Evolutionary conservation across 37 sponge, comb jelly and placozoan species (phyloP), one percentile per base, ranked within the genome.

Genomic region (Halisarca cf. caerulea): DNA sequence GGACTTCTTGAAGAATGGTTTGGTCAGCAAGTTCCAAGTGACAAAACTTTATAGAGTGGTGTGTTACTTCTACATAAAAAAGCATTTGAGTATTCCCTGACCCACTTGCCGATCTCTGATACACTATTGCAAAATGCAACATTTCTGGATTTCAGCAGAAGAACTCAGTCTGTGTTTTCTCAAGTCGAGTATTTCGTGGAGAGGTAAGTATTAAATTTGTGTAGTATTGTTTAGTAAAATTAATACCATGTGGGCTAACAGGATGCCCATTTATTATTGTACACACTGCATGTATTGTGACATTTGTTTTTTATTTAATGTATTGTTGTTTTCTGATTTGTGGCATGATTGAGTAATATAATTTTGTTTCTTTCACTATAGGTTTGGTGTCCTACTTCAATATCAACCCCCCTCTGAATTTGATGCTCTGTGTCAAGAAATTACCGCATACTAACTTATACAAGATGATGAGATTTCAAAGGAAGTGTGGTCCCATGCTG

Each of bases 31-130:
- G 32, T 66, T 24, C 11, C 69, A 66, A 66, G 25, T 25, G 30
- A 66, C 11, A 66, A 33, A 58, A 41, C 59, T 81, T 35, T 60
- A 81, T 40, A 61, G 59, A 59, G 44, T 23, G 14, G 82, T 81
- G 7, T 34, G 62, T 23, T 47, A 41, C 18, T 81, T 81, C 44
- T 81, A 81, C 59, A 55, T 81, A 23, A 21, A 18, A 11, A 25
- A n/a, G n/a, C n/a, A n/a, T n/a, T n/a, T n/a, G n/a, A n/a, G n/a
- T n/a, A n/a, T n/a, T n/a, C n/a, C n/a, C n/a, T n/a, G n/a, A n/a
- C n/a, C n/a, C n/a, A n/a, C n/a, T n/a, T n/a, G n/a, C n/a, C n/a
- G n/a, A n/a, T n/a, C n/a, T n/a, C n/a, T n/a, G n/a, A 66, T 66
- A 11, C 11, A 25, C 32, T 66, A 25, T 25, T 66, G 30, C 11